Percentiles rank a stretch among this genome's conserved stretches.
Evolutionary conservation across 2,113 vertebrate genomes (phyloP).

Genomic region (Oncorhynchus nerka): DNA sequence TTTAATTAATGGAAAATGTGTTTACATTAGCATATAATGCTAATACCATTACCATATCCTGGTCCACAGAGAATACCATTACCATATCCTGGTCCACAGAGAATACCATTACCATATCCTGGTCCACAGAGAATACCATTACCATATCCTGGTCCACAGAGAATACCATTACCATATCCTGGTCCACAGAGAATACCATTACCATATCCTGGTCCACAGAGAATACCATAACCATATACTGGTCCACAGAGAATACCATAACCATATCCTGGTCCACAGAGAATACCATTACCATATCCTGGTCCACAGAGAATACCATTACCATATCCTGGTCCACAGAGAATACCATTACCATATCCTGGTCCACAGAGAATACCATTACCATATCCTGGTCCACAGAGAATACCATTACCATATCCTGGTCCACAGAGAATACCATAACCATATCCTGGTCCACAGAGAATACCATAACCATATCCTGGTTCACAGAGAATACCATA

Average conservation of each 20-base stretch:
- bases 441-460: slow-evolving; percentile 15
- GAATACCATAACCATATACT: slow-evolving; percentile 10
- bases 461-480: slow-evolving; percentile 17
- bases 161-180: slow-evolving; percentile 19
- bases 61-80: not conserved
- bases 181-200: not conserved
- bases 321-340: too few species aligned
- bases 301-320: too few species aligned
- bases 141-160: not conserved
- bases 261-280: not conserved
- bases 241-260: not conserved
- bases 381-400: too few species aligned
- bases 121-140: too few species aligned
- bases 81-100: too few species aligned
- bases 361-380: too few species aligned
- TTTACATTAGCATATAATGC: not conserved
- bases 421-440: slow-evolving; percentile 1
- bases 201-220: too few species aligned
- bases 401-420: slow-evolving; percentile 15
- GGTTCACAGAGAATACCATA: not conserved
- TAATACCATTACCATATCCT: slow-evolving; percentile 26
- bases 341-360: too few species aligned
- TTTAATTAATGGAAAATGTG: not conserved
- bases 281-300: too few species aligned
- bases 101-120: too few species aligned